Base-by-base conservation (phyloP, 1,140 invertebrate genomes). In the Heliothis subflexa region DNA sequence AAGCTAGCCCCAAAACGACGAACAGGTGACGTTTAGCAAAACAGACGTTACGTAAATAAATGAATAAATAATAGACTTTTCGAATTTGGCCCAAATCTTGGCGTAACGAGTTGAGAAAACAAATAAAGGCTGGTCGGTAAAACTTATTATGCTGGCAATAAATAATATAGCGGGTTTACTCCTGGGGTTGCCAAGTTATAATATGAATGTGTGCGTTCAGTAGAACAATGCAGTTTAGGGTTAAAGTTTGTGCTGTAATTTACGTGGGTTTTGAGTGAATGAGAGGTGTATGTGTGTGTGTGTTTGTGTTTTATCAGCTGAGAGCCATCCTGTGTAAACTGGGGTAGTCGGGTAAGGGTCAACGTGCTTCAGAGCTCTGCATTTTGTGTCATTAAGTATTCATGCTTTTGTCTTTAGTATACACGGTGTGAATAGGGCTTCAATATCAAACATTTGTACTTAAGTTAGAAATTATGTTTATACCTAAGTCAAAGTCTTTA, bases 41-140 rank as follows among this genome's bases (percentile, higher is more conserved):
- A 75, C 73, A 75, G 50, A 16, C 74, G 74, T 68, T 55, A 50
- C 47, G 18, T 12, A 79, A 83, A 89, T 12, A 79, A 83, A 89
- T 93, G 90, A 93, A 94, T 94, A 91, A 91, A 89, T 89, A 92
- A 91, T 86, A 84, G 85, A 88, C 85, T 90, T 91, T 87, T 80
- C 83, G 88, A 92, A 93, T 89, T 92, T 88, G 74, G 86, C 81
- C 85, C 83, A 88, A 92, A 92, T 93, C 92, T 93, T 83, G 61
- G 33, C 82, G 81, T 91, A 93, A 92, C 91, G 91, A 92, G 92
- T 93, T 92, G 78, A 68, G 86, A 85, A 87, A 92, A 93, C 92
- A 93, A 94, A 93, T 91, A 93, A 90, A 91, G 86, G 84, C 77
- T 74, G 81, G 78, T 64, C 78, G 80, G 73, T 50, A 75, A 77